A percentile compares a stretch with the other conserved stretches of the same genome.
These are phyloP conservation scores for Paguma larvata DNA, from an alignment of 2,797 vertebrate genomes.

Conservation along the genomic window DNA sequence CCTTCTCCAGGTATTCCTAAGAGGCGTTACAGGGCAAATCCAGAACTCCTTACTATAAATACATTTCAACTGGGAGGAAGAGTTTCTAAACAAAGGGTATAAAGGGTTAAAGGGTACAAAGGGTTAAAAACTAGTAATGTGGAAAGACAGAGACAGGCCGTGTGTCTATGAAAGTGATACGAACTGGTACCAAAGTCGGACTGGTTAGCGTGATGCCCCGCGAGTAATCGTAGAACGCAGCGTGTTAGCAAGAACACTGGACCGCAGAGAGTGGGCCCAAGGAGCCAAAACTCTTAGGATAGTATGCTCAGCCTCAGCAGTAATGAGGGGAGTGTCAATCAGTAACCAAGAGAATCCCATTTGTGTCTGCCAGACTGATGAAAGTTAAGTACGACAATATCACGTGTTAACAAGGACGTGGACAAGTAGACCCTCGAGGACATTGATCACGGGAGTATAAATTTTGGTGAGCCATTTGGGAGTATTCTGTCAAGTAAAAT, in stretches of 20 bases:
- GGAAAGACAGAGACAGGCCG: neutral
- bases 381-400: neutral
- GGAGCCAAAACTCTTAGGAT: neutral
- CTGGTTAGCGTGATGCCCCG: neutral
- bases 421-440: neutral
- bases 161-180: neutral
- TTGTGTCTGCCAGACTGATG: neutral
- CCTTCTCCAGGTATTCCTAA: neutral
- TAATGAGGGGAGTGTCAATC: neutral
- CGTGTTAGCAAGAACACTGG: neutral
- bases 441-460: neutral
- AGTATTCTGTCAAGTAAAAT: neutral
- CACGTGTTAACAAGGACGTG: neutral
- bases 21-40: neutral
- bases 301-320: neutral
- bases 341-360: neutral
- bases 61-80: neutral
- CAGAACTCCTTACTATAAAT: neutral
- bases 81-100: neutral
- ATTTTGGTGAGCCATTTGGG: neutral
- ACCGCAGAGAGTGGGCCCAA: neutral
- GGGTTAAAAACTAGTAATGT: neutral
- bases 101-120: too few species aligned
- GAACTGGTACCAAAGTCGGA: neutral
- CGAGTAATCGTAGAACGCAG: fast-evolving